Conservation (phyloP, 2,113 vertebrate species). For the Phoxinus phoxinus region DNA sequence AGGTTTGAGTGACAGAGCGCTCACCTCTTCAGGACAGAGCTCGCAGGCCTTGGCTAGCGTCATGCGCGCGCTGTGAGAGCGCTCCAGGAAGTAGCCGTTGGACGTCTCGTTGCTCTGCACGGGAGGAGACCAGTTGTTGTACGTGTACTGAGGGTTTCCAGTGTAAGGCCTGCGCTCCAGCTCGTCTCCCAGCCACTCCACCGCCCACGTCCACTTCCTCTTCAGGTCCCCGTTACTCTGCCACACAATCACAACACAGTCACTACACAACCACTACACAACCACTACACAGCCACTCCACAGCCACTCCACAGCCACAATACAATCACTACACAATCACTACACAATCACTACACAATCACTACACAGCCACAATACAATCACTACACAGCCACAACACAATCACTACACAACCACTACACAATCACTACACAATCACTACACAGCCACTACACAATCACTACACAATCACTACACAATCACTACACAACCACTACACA, state of each 20-base stretch:
- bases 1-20: slow-evolving; percentile 61
- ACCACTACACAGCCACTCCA: too few species aligned
- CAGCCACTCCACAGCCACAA: too few species aligned
- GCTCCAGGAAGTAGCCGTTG: slow-evolving; percentile 98
- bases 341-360: too few species aligned
- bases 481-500: too few species aligned
- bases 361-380: too few species aligned
- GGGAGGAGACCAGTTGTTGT: slow-evolving; percentile 98
- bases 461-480: too few species aligned
- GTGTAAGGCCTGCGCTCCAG: slow-evolving; percentile 95
- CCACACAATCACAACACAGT: too few species aligned
- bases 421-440: too few species aligned
- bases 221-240: slow-evolving; percentile 98
- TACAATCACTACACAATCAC: too few species aligned
- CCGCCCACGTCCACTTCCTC: slow-evolving; percentile 98
- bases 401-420: too few species aligned
- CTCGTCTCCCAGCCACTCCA: slow-evolving; percentile 97
- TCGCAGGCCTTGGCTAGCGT: slow-evolving; percentile 99
- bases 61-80: slow-evolving; percentile 97
- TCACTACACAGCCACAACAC: too few species aligned
- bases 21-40: slow-evolving; percentile 98
- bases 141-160: slow-evolving; percentile 96
- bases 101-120: slow-evolving; percentile 99
- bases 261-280: background rate
- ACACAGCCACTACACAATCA: too few species aligned